phyloP scores from a whole-genome alignment of 1,140 invertebrate species.

The Drosophila auraria region DNA sequence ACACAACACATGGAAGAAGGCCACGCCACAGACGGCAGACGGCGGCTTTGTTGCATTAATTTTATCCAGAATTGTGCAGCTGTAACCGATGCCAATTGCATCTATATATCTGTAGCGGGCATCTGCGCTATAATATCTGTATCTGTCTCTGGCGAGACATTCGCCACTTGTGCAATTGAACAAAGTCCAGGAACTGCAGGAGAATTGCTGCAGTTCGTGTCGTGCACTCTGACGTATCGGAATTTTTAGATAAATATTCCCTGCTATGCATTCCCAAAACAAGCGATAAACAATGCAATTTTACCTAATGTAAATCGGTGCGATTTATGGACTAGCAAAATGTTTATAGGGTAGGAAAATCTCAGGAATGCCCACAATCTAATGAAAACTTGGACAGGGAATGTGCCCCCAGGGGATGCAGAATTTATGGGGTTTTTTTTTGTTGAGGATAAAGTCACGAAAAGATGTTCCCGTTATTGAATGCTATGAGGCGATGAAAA shows the following conservation, averaged over 20 bases:
- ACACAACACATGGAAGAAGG: constrained; percentile 29
- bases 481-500: background rate
- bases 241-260: constrained; percentile 37
- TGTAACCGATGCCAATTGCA: constrained; percentile 80
- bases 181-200: constrained; percentile 49
- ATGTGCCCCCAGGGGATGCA: background rate
- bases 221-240: constrained; percentile 33
- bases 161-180: constrained; percentile 56
- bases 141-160: constrained; percentile 50
- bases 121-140: constrained; percentile 36
- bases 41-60: constrained; percentile 66
- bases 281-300: constrained; percentile 50
- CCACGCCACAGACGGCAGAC: constrained; percentile 3
- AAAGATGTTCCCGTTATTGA: constrained; percentile 1
- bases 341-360: constrained; percentile 24
- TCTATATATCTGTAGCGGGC: constrained; percentile 27
- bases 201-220: constrained; percentile 34
- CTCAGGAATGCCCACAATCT: constrained; percentile 10
- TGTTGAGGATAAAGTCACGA: background rate
- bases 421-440: constrained; percentile 15
- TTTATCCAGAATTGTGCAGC: constrained; percentile 80
- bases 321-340: constrained; percentile 48
- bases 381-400: constrained; percentile 5
- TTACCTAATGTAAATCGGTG: constrained; percentile 39
- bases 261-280: constrained; percentile 30